These are phyloP conservation scores for Drosophila bocki DNA, from an alignment of 1,140 invertebrate species.

Conservation along the genomic window DNA sequence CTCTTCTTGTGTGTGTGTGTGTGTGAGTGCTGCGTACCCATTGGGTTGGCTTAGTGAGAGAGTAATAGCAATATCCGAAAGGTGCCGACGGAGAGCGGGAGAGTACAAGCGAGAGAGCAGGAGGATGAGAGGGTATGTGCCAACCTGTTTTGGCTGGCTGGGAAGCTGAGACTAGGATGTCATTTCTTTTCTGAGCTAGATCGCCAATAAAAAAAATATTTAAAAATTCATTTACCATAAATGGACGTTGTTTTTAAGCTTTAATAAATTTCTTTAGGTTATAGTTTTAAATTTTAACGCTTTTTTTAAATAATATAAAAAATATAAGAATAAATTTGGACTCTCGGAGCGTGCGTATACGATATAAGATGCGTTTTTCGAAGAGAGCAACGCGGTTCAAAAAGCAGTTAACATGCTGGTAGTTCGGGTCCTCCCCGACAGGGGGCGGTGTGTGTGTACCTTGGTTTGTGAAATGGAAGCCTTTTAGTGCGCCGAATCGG, in stretches of 20 bases:
- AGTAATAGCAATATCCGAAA: background rate
- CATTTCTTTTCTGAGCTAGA: no score
- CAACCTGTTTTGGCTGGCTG: conserved; percentile 25
- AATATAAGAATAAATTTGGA: no score
- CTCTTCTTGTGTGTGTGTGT: conserved; percentile 16
- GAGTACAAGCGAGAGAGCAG: background rate
- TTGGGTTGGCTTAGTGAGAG: conserved; percentile 10
- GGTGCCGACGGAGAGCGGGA: background rate
- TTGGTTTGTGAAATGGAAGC: conserved; percentile 64
- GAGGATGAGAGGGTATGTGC: conserved; percentile 10
- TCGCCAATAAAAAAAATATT: no score
- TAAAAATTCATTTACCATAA: no score
- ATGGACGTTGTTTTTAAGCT: no score
- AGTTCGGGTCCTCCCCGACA: conserved; percentile 58
- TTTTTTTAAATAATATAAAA: no score
- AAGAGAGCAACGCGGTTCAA: conserved; percentile 6
- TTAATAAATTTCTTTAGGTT: no score
- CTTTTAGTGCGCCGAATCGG: conserved; percentile 64
- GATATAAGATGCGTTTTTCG: conserved; percentile 26
- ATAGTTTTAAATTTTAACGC: no score
- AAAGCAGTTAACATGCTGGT: conserved; percentile 28
- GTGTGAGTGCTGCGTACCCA: conserved; percentile 5
- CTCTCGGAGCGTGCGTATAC: conserved; percentile 34
- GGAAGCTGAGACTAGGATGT: conserved; percentile 10
- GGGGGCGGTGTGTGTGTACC: conserved; percentile 19